Percentiles rank a stretch among this genome's conserved stretches.
These are phyloP conservation scores for Darevskia mixta DNA, from an alignment of 2,797 vertebrate genomes.

Conservation along the genomic window DNA sequence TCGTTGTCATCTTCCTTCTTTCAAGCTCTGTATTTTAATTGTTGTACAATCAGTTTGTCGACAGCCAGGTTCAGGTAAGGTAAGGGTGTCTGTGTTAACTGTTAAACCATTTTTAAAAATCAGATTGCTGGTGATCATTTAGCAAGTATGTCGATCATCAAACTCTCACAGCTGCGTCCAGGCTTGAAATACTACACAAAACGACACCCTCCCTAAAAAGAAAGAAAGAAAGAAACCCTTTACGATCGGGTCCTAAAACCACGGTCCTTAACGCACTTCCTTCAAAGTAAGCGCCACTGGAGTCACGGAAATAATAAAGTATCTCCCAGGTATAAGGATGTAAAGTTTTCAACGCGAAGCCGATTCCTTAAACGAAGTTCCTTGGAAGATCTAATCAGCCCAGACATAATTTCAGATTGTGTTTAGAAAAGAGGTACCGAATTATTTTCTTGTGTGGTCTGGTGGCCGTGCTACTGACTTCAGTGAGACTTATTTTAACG, in stretches of 20 bases:
- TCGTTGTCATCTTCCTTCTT: not conserved
- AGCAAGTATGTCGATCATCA: no score
- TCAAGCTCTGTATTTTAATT: constrained; percentile 65
- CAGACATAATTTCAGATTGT: not conserved
- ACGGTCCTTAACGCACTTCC: no score
- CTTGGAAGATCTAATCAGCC: not conserved
- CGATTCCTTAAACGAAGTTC: not conserved
- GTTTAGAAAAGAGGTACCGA: not conserved
- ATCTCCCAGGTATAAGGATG: no score
- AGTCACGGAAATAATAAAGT: not conserved
- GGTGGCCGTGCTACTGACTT: not conserved
- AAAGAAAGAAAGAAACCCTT: not conserved
- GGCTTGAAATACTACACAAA: not conserved
- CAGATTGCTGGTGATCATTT: not conserved
- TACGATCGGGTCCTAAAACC: not conserved
- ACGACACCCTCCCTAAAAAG: no score
- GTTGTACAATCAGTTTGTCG: constrained; percentile 66
- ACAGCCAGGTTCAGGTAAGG: constrained; percentile 75
- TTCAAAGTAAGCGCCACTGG: not conserved
- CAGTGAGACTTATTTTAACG: not conserved
- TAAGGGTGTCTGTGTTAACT: constrained; percentile 69
- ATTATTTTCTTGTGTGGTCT: not conserved
- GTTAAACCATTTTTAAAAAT: not conserved
- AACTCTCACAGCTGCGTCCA: not conserved
- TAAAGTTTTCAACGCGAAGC: not conserved